Percentiles rank a stretch among this genome's conserved stretches.
These are phyloP conservation scores for Psittacula cyanocephala DNA, from an alignment of 2,113 vertebrate genomes.

Conservation along the genomic window DNA sequence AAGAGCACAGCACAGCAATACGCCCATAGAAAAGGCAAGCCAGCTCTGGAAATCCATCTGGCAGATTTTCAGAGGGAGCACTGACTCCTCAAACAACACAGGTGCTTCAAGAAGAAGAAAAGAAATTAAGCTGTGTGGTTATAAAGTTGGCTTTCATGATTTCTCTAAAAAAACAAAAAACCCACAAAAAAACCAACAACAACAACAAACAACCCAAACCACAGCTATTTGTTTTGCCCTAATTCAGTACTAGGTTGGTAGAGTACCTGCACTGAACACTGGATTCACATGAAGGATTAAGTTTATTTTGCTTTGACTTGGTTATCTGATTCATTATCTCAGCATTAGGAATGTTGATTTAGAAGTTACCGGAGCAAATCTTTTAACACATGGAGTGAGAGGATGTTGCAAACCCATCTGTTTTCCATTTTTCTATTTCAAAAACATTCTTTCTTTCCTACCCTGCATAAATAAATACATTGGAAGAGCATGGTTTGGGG, in stretches of 20 bases:
- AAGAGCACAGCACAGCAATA: slow-evolving; percentile 67
- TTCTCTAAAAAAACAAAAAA: neutral
- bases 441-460: neutral
- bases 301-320: neutral
- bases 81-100: neutral
- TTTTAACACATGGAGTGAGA: neutral
- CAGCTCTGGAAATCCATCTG: slow-evolving; percentile 40
- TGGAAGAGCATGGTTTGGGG: neutral
- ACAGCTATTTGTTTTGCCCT: neutral
- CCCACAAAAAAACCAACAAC: neutral
- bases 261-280: neutral
- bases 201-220: neutral
- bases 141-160: neutral
- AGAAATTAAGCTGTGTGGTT: neutral
- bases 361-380: neutral
- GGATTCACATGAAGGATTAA: neutral
- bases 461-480: neutral
- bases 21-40: slow-evolving; percentile 44
- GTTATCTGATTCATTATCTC: neutral
- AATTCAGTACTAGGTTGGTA: neutral
- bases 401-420: neutral
- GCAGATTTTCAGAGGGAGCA: neutral
- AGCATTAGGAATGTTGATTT: neutral
- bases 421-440: neutral
- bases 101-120: neutral